phyloP scores from a whole-genome alignment of 2,113 vertebrate genomes.

The Chionomys nivalis region DNA sequence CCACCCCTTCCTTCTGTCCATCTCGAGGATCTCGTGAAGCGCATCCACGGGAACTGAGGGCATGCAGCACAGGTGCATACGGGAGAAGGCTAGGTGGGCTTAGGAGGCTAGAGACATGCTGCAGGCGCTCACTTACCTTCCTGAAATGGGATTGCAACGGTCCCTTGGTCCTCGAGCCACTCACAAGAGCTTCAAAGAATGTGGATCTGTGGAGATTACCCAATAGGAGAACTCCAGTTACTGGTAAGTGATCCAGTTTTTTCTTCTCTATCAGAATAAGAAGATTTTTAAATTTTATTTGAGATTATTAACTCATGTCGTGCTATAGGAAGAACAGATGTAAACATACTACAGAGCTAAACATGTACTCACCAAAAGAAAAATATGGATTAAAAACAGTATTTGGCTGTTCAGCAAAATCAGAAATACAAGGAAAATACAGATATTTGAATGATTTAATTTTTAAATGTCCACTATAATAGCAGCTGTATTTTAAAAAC shows the following conservation, averaged over 20 bases:
- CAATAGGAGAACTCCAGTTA: constrained; percentile 84
- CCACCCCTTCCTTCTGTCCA: constrained; percentile 80
- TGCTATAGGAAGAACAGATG: constrained; percentile 55
- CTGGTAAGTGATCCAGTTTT: constrained; percentile 84
- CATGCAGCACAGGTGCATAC: constrained; percentile 78
- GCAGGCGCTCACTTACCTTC: constrained; percentile 82
- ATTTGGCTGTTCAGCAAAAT: neutral
- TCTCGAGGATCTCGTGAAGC: constrained; percentile 70
- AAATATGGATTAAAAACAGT: constrained; percentile 6
- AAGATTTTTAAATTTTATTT: constrained; percentile 76
- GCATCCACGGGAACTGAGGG: constrained; percentile 78
- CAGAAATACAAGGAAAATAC: constrained; percentile 59
- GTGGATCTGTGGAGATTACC: constrained; percentile 84
- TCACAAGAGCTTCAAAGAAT: constrained; percentile 81
- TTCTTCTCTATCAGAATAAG: constrained; percentile 83
- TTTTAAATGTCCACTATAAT: constrained; percentile 34
- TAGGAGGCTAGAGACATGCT: constrained; percentile 80
- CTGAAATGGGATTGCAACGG: constrained; percentile 78
- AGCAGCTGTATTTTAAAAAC: constrained; percentile 39
- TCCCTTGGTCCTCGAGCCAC: constrained; percentile 80
- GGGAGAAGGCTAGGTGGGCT: constrained; percentile 72
- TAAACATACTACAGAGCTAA: constrained; percentile 19
- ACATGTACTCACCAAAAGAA: neutral
- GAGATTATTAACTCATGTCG: constrained; percentile 64
- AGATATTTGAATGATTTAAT: constrained; percentile 35